phyloP scores from a whole-genome alignment of 2,797 vertebrate genomes.

The Gouania willdenowi region DNA sequence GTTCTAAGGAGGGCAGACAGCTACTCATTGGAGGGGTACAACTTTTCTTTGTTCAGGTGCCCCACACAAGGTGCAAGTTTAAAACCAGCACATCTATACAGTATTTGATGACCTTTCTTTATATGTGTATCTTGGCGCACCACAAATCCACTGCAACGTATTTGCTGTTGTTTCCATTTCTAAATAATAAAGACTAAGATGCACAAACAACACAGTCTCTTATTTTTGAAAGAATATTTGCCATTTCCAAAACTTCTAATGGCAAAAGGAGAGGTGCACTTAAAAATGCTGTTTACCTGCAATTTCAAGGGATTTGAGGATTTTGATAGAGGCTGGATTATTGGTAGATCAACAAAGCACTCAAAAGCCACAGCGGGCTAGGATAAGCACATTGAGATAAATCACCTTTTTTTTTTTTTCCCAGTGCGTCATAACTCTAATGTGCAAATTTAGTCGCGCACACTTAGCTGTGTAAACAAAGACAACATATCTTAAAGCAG shows the following conservation, averaged over 20 bases:
- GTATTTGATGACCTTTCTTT: too few species aligned
- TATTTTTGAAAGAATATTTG: slow-evolving; percentile 2
- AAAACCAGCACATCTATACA: too few species aligned
- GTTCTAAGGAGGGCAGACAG: slow-evolving; percentile 15
- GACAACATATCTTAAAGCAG: neutral
- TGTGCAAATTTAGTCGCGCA: neutral
- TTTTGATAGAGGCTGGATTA: slow-evolving; percentile 39
- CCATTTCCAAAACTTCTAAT: slow-evolving; percentile 1
- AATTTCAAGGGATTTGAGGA: slow-evolving; percentile 28
- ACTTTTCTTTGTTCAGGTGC: slow-evolving; percentile 23
- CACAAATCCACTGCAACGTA: too few species aligned
- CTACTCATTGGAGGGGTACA: slow-evolving; percentile 25
- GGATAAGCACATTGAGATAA: neutral
- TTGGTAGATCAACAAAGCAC: slow-evolving; percentile 29
- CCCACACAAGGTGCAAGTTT: too few species aligned
- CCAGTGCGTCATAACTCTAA: neutral
- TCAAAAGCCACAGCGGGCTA: slow-evolving; percentile 12
- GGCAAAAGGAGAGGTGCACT: neutral
- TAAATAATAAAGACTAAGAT: slow-evolving; percentile 1
- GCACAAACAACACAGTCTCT: neutral
- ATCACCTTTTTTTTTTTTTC: neutral
- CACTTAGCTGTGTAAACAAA: neutral
- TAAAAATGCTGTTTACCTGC: slow-evolving; percentile 28
- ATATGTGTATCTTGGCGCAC: too few species aligned
- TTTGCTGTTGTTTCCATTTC: too few species aligned